Percentiles rank a stretch among this genome's conserved stretches.
Evolutionary conservation across 2,888 invertebrate species (phyloP).

Genomic region (Teleiodes luculella): DNA sequence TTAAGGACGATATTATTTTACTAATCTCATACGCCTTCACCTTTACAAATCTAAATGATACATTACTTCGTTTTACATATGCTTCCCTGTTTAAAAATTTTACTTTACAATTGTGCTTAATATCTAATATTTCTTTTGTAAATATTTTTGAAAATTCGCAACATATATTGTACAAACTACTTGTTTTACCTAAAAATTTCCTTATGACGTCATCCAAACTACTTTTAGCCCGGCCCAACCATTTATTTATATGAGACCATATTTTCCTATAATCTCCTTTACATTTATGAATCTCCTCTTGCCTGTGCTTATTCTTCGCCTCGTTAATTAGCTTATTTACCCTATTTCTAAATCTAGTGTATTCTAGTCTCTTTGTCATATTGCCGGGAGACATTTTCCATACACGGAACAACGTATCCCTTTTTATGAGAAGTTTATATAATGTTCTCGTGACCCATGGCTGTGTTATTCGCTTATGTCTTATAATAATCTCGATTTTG

Average conservation of each 20-base stretch:
- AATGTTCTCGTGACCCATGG: constrained; percentile 4
- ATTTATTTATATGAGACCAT: constrained; percentile 15
- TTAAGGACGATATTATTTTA: constrained; percentile 11
- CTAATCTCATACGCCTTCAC: background rate
- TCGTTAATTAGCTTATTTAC: constrained; percentile 10
- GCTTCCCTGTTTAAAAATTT: background rate
- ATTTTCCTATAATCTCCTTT: constrained; percentile 16
- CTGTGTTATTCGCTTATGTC: background rate
- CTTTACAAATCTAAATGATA: background rate
- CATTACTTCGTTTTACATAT: background rate
- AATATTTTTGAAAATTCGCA: constrained; percentile 12
- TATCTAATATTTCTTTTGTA: constrained; percentile 13
- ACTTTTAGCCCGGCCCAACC: constrained; percentile 15
- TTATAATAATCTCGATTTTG: background rate
- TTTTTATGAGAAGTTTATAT: constrained; percentile 1
- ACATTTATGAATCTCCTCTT: background rate
- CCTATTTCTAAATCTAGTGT: constrained; percentile 15
- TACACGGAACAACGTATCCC: constrained; percentile 8
- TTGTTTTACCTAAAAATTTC: constrained; percentile 10
- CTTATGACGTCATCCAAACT: constrained; percentile 14
- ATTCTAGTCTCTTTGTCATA: constrained; percentile 10
- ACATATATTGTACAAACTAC: background rate
- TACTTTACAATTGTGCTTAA: constrained; percentile 9
- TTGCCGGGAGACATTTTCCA: too few species aligned
- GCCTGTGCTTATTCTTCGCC: constrained; percentile 11